These are phyloP conservation scores for Chaenodraco wilsoni DNA, from an alignment of 2,797 vertebrate genomes.

Conservation along the genomic window DNA sequence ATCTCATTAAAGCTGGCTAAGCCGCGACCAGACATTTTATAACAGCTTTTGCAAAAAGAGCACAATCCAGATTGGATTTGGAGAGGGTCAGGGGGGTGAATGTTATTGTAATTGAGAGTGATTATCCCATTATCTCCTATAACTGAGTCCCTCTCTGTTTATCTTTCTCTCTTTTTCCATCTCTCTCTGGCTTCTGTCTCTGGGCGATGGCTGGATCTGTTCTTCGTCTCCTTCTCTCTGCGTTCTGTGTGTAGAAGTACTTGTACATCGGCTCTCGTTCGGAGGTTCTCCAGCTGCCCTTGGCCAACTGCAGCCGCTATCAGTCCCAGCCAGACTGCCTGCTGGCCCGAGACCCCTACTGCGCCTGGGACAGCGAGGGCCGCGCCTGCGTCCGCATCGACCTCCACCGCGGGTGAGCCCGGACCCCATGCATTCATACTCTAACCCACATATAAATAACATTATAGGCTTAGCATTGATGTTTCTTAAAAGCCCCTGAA, in stretches of 20 bases:
- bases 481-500: conserved; percentile 1
- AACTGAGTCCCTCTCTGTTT: conserved; percentile 64
- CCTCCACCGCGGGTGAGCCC: conserved; percentile 83
- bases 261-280: conserved; percentile 86
- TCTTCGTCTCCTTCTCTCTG: conserved; percentile 28
- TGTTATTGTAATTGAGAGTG: conserved; percentile 82
- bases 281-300: conserved; percentile 87
- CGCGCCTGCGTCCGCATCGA: conserved; percentile 86
- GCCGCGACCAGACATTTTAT: conserved; percentile 65
- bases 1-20: conserved; percentile 78
- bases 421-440: not conserved
- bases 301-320: conserved; percentile 89
- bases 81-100: conserved; percentile 59
- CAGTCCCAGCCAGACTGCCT: conserved; percentile 87
- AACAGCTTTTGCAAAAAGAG: conserved; percentile 71
- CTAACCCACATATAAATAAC: not conserved
- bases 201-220: conserved; percentile 47
- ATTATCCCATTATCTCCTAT: conserved; percentile 80
- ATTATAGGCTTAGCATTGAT: not conserved
- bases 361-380: conserved; percentile 87
- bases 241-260: conserved; percentile 77
- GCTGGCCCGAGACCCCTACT: conserved; percentile 87
- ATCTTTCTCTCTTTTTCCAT: conserved; percentile 53
- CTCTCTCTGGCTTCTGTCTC: conserved; percentile 61
- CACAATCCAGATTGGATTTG: conserved; percentile 70